Conservation (phyloP, 2,888 invertebrate species). For the Andricus quercusramuli region DNA sequence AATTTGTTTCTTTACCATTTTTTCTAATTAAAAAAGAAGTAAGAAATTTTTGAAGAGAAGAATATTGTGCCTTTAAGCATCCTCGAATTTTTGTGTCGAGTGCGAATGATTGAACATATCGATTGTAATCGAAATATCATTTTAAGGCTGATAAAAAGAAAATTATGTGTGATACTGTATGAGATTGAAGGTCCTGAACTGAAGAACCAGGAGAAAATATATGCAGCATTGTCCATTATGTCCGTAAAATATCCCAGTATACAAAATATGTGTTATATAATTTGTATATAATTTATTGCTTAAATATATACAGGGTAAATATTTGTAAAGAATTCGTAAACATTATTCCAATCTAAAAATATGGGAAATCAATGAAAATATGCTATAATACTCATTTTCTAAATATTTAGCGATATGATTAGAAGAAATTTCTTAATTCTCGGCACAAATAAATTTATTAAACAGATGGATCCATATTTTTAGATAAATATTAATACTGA, state of each 20-base stretch:
- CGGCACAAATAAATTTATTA: background rate
- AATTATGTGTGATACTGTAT: conserved; percentile 4
- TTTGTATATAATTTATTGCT: background rate
- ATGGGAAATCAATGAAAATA: background rate
- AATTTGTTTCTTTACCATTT: background rate
- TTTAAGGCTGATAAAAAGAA: conserved; percentile 59
- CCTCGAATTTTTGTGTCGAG: conserved; percentile 41
- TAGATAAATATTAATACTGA: background rate
- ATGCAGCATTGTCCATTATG: background rate
- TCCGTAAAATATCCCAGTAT: background rate
- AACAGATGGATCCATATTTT: conserved; percentile 1
- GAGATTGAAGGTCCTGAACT: background rate
- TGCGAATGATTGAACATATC: conserved; percentile 34
- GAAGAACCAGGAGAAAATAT: background rate
- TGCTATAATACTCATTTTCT: background rate
- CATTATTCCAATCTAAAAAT: background rate
- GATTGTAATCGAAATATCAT: conserved; percentile 56
- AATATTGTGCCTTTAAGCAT: conserved; percentile 48
- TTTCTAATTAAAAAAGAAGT: background rate
- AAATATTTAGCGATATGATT: no score
- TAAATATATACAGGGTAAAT: conserved; percentile 1
- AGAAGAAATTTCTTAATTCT: no score
- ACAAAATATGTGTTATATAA: background rate
- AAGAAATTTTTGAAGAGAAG: background rate
- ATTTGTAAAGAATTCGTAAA: conserved; percentile 6